phyloP scores from a whole-genome alignment of 2,113 vertebrate genomes.

The Oryzias woworae region DNA sequence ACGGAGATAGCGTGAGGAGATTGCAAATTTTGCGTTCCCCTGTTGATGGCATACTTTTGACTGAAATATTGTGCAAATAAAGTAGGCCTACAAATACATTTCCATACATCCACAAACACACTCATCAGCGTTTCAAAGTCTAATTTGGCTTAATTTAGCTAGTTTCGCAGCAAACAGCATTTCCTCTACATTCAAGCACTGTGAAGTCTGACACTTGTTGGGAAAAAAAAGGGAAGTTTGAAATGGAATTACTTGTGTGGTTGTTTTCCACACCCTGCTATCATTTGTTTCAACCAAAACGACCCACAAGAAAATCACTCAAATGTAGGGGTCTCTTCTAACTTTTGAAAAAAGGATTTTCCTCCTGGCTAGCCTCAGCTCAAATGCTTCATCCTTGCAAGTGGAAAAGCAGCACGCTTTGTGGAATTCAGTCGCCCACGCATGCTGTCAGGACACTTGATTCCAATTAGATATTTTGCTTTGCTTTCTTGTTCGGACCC shows the following conservation, averaged over 20 bases:
- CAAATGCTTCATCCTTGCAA: conserved; percentile 46
- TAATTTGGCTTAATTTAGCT: conserved; percentile 68
- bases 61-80: too few species aligned
- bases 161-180: conserved; percentile 41
- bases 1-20: too few species aligned
- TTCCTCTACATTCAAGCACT: conserved; percentile 48
- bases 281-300: conserved; percentile 65
- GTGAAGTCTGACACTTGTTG: conserved; percentile 43
- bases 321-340: conserved; percentile 65
- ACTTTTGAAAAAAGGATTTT: conserved; percentile 26
- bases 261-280: conserved; percentile 64
- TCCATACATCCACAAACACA: conserved; percentile 28
- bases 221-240: conserved; percentile 36
- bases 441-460: conserved; percentile 77
- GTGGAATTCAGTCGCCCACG: conserved; percentile 75
- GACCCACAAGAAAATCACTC: conserved; percentile 65
- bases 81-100: conserved; percentile 12
- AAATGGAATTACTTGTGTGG: conserved; percentile 69
- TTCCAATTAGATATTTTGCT: conserved; percentile 82
- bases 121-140: conserved; percentile 77
- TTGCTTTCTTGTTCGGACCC: conserved; percentile 79
- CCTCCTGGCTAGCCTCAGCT: conserved; percentile 30
- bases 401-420: conserved; percentile 73
- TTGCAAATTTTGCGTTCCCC: too few species aligned
- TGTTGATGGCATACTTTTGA: too few species aligned